Evolutionary conservation across 1,140 invertebrate species (phyloP).

Genomic region (Lepidostoma basale): DNA sequence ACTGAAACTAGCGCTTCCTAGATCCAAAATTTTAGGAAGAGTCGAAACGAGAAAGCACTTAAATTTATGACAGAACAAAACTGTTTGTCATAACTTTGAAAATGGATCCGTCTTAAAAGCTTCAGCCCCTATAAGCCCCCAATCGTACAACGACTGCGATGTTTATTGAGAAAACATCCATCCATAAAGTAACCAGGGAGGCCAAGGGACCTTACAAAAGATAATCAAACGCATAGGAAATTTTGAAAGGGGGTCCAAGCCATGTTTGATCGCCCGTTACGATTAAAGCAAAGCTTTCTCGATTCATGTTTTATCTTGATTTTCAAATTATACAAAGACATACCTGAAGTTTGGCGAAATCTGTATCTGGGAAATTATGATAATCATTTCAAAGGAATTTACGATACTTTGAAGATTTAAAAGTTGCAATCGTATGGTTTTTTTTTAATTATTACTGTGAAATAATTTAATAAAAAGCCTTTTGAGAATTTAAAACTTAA

Average conservation of each 20-base stretch:
- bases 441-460: too few relatives aligned
- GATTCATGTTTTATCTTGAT: neutral
- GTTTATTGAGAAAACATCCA: constrained; percentile 34
- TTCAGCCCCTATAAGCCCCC: constrained; percentile 30
- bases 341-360: too few relatives aligned
- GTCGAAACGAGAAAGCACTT: constrained; percentile 42
- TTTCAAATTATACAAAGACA: too few relatives aligned
- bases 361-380: too few relatives aligned
- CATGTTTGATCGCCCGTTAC: constrained; percentile 11
- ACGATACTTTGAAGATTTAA: too few relatives aligned
- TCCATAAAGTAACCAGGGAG: neutral
- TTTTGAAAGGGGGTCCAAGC: neutral
- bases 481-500: too few relatives aligned
- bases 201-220: neutral
- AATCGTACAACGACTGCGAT: constrained; percentile 13
- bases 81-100: constrained; percentile 46
- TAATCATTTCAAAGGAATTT: too few relatives aligned
- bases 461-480: too few relatives aligned
- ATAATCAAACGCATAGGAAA: constrained; percentile 1
- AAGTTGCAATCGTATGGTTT: too few relatives aligned
- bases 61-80: constrained; percentile 44
- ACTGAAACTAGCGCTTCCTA: constrained; percentile 18
- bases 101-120: constrained; percentile 45
- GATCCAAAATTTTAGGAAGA: constrained; percentile 34
- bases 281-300: neutral